Evolutionary conservation across 2,888 invertebrate species (phyloP).

Genomic region (Scaptomyza reducta): DNA sequence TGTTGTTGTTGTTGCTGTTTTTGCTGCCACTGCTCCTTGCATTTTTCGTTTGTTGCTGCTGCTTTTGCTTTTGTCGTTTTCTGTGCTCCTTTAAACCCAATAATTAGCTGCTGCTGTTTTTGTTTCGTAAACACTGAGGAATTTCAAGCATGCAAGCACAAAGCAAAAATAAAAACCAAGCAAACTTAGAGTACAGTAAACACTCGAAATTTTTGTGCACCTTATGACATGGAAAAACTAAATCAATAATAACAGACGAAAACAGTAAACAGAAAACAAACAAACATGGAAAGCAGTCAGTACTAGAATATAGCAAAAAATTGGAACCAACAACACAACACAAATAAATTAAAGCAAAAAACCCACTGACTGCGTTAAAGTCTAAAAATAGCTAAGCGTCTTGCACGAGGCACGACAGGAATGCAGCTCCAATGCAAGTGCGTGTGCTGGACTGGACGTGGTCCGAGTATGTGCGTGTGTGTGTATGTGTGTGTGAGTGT

Average conservation of each 20-base stretch:
- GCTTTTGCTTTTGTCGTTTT: conserved; percentile 32
- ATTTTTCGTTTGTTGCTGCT: conserved; percentile 46
- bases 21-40: conserved; percentile 48
- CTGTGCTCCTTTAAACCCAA: conserved; percentile 52
- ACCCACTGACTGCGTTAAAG: conserved; percentile 61
- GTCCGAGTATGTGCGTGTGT: conserved; percentile 15
- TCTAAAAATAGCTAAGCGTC: conserved; percentile 69
- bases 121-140: conserved; percentile 46
- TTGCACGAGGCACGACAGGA: conserved; percentile 64
- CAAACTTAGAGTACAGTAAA: conserved; percentile 59
- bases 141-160: conserved; percentile 59
- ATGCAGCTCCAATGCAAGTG: conserved; percentile 70
- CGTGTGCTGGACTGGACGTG: conserved; percentile 37
- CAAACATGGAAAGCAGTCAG: conserved; percentile 21
- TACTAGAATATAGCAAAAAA: conserved; percentile 5
- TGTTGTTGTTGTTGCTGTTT: conserved; percentile 19
- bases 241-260: conserved; percentile 53
- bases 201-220: conserved; percentile 38
- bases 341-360: conserved; percentile 31
- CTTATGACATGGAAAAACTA: conserved; percentile 49
- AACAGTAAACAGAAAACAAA: conserved; percentile 7
- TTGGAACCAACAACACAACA: background rate
- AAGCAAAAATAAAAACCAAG: conserved; percentile 1
- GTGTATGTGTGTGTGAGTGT: conserved; percentile 25
- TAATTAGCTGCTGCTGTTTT: conserved; percentile 22